A percentile compares a stretch with the other conserved stretches of the same genome.
phyloP scores from a whole-genome alignment of 2,888 invertebrate genomes.

The Chironomus tentans region DNA sequence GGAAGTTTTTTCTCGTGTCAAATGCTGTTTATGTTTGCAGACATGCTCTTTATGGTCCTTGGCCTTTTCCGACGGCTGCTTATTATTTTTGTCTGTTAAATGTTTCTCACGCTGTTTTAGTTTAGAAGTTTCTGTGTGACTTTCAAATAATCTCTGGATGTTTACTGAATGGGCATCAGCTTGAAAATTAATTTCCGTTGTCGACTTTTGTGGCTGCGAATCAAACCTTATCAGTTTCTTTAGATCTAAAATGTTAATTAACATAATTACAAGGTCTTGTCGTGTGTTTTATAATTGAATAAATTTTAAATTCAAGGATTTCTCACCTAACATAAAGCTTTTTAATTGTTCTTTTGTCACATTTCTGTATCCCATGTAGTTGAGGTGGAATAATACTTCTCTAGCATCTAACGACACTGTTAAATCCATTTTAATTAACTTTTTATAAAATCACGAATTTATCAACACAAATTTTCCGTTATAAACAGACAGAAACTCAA shows the following conservation, averaged over 20 bases:
- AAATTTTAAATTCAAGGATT: background rate
- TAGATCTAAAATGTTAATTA: constrained; percentile 46
- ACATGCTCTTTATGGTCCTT: background rate
- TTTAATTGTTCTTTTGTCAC: constrained; percentile 65
- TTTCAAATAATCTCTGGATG: constrained; percentile 11
- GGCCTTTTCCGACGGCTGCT: background rate
- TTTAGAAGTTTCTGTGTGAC: background rate
- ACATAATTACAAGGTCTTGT: too few relatives aligned
- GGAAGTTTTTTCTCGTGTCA: background rate
- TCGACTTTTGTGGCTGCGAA: constrained; percentile 33
- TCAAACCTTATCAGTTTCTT: constrained; percentile 59
- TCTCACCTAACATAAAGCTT: constrained; percentile 66
- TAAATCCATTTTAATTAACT: constrained; percentile 31
- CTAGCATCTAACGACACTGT: constrained; percentile 51
- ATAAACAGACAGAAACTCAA: background rate
- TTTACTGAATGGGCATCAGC: constrained; percentile 32
- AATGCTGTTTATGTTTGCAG: background rate
- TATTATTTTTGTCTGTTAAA: background rate
- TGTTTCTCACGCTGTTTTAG: constrained; percentile 11
- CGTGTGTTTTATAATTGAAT: constrained; percentile 9
- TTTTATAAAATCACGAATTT: background rate
- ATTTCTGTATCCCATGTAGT: constrained; percentile 66
- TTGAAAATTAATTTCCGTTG: constrained; percentile 35
- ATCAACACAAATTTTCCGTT: background rate
- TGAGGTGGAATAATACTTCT: constrained; percentile 63